Evolutionary conservation across 2,113 vertebrate species (phyloP).

Genomic region (Chlamydotis undulata): DNA sequence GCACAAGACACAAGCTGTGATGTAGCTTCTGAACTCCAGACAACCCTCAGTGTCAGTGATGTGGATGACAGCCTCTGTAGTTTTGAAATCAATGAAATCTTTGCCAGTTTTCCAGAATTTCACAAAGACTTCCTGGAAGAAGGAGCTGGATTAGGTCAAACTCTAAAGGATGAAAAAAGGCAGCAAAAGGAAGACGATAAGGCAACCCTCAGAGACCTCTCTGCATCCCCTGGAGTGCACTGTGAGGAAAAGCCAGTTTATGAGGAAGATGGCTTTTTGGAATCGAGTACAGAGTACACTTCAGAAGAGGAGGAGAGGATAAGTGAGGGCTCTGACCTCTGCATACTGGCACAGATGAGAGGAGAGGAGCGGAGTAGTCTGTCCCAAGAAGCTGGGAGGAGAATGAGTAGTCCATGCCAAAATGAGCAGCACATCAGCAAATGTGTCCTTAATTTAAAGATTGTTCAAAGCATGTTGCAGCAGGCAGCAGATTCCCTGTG

Average conservation of each 20-base stretch:
- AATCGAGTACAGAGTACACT: background rate
- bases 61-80: constrained; percentile 64
- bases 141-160: background rate
- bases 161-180: background rate
- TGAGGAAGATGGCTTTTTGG: constrained; percentile 6
- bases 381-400: background rate
- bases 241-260: background rate
- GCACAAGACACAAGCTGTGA: background rate
- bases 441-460: constrained; percentile 68
- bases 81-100: constrained; percentile 76
- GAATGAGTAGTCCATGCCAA: background rate
- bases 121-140: background rate
- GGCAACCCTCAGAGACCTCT: background rate
- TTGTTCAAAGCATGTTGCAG: constrained; percentile 58
- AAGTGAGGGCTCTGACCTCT: background rate
- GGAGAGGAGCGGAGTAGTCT: background rate
- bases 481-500: constrained; percentile 16
- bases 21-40: background rate
- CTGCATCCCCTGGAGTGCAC: background rate
- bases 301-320: constrained; percentile 35
- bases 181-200: background rate
- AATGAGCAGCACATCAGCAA: constrained; percentile 56
- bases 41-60: background rate
- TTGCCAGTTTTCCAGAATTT: constrained; percentile 49
- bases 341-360: background rate